Conservation (phyloP, 2,113 vertebrate species). For the Recurvirostra avosetta region DNA sequence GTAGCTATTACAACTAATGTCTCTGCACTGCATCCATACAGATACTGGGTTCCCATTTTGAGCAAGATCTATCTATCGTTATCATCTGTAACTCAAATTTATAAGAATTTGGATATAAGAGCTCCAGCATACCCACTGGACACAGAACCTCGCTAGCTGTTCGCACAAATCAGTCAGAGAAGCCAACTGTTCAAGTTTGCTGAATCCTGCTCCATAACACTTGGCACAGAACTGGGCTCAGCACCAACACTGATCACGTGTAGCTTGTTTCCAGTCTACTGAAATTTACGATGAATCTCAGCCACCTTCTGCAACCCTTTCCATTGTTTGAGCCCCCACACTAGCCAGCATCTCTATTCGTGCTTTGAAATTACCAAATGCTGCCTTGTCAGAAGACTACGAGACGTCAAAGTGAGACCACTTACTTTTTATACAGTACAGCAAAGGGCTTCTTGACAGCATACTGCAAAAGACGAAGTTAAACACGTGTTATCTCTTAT, state of each 20-base stretch:
- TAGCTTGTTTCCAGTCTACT: background rate
- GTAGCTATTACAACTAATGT: background rate
- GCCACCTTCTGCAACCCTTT: background rate
- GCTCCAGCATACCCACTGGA: background rate
- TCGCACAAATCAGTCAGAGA: background rate
- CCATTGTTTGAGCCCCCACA: fast-evolving
- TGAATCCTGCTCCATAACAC: background rate
- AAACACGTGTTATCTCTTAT: fast-evolving
- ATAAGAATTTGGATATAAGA: fast-evolving
- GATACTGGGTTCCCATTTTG: background rate
- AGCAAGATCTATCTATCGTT: background rate
- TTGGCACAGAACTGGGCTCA: background rate
- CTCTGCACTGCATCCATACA: background rate
- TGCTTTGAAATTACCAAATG: background rate
- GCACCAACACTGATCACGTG: fast-evolving
- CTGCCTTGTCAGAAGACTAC: background rate
- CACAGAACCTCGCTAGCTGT: background rate
- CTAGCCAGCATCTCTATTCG: background rate
- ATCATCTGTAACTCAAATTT: background rate
- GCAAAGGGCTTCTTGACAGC: slow-evolving; percentile 92
- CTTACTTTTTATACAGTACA: slow-evolving; percentile 94
- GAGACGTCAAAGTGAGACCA: background rate
- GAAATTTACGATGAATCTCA: background rate
- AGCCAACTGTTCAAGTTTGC: background rate
- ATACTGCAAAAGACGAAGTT: slow-evolving; percentile 79